These are phyloP conservation scores for Asteroscopus sphinx DNA, from an alignment of 2,888 invertebrate species.

Conservation along the genomic window DNA sequence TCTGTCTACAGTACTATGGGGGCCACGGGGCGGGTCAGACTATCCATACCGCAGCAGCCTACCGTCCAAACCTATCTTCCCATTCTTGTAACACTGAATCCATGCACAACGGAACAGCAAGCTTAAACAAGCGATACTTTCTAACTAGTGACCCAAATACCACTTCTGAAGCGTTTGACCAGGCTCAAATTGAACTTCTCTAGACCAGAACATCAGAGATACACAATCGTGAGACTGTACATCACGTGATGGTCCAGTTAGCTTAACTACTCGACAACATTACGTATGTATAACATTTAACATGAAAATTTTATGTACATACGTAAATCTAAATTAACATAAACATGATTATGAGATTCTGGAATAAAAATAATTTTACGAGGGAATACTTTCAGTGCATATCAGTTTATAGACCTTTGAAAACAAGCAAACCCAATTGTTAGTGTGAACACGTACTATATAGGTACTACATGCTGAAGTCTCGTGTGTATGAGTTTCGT, in stretches of 20 bases:
- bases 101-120: constrained; percentile 69
- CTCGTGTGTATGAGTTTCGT: constrained; percentile 45
- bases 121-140: constrained; percentile 60
- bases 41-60: background rate
- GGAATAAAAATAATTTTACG: constrained; percentile 50
- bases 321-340: constrained; percentile 68
- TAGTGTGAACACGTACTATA: constrained; percentile 62
- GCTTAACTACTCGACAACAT: constrained; percentile 48
- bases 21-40: background rate
- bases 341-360: constrained; percentile 44
- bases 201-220: constrained; percentile 18
- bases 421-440: constrained; percentile 64
- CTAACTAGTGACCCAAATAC: constrained; percentile 45
- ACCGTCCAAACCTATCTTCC: constrained; percentile 17
- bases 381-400: constrained; percentile 58
- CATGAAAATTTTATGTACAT: constrained; percentile 60
- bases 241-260: constrained; percentile 11
- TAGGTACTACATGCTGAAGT: constrained; percentile 64
- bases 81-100: constrained; percentile 54
- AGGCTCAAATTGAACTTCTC: constrained; percentile 11
- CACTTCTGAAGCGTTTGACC: constrained; percentile 17
- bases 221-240: constrained; percentile 19
- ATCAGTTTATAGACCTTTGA: constrained; percentile 58
- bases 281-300: constrained; percentile 50
- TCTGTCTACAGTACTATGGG: background rate